phyloP scores from a whole-genome alignment of 1,140 invertebrate species.

The Drosophila athabasca region DNA sequence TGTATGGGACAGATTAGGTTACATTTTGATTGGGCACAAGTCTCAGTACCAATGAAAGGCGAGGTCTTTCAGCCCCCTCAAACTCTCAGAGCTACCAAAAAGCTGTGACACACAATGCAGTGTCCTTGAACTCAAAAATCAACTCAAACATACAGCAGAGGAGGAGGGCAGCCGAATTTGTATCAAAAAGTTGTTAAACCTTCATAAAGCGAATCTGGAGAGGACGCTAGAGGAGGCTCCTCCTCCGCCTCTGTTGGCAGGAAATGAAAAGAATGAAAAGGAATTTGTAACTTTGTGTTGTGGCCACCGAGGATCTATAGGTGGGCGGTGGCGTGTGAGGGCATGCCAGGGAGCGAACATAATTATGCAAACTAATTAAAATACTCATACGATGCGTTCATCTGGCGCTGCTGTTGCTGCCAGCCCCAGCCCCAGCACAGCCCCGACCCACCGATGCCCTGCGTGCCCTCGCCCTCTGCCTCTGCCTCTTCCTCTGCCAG shows the following conservation, averaged over 20 bases:
- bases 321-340: background rate
- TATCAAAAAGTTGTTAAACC: slow-evolving; percentile 69
- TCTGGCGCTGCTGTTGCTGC: slow-evolving; percentile 42
- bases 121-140: slow-evolving; percentile 55
- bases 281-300: slow-evolving; percentile 62
- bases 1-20: too few relatives aligned
- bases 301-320: slow-evolving; percentile 39
- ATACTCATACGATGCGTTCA: slow-evolving; percentile 77
- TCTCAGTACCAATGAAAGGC: slow-evolving; percentile 55
- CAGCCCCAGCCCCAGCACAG: slow-evolving; percentile 22
- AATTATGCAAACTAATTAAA: slow-evolving; percentile 83
- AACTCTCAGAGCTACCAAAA: slow-evolving; percentile 9
- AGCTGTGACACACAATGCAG: slow-evolving; percentile 36
- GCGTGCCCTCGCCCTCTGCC: background rate
- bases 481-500: background rate
- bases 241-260: background rate
- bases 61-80: too few relatives aligned
- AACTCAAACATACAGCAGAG: background rate
- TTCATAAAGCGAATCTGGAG: slow-evolving; percentile 44
- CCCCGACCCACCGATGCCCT: background rate
- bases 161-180: slow-evolving; percentile 39
- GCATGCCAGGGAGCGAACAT: slow-evolving; percentile 55
- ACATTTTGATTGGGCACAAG: too few relatives aligned
- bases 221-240: slow-evolving; percentile 3
- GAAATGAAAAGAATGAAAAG: slow-evolving; percentile 34